A percentile compares a stretch with the other conserved stretches of the same genome.
phyloP scores from a whole-genome alignment of 2,113 vertebrate species.

The Sterna hirundo region DNA sequence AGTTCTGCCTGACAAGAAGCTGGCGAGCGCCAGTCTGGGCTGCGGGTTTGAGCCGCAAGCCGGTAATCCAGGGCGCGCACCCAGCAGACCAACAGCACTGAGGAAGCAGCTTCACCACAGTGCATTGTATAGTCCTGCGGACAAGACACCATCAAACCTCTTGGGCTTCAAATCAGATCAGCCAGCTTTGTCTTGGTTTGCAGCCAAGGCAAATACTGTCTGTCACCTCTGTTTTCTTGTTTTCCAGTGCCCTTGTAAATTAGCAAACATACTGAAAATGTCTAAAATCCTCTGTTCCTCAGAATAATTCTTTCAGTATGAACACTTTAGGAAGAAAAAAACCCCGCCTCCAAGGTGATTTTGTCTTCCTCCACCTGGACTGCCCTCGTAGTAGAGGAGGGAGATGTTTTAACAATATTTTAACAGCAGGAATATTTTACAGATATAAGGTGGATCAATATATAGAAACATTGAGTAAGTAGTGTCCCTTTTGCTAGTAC shows the following conservation, averaged over 20 bases:
- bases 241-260: neutral
- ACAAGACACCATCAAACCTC: neutral
- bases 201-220: neutral
- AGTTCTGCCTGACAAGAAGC: neutral
- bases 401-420: neutral
- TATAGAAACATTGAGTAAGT: neutral
- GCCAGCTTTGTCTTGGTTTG: neutral
- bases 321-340: neutral
- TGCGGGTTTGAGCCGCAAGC: neutral
- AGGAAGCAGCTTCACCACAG: neutral
- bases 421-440: neutral
- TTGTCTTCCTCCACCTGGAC: neutral
- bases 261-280: neutral
- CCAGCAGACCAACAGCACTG: fast-evolving
- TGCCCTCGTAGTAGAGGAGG: neutral
- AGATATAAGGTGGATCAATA: neutral
- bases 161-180: neutral
- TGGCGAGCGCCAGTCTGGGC: fast-evolving
- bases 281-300: neutral
- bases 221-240: neutral
- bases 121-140: fast-evolving
- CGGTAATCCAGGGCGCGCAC: fast-evolving
- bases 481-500: neutral
- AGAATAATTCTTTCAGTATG: neutral
- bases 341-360: neutral